Evolutionary conservation across 35 echinoderm and acorn worm species (phyloP), one percentile per base, ranked within the genome.

Genomic region (Apostichopus japonicus): DNA sequence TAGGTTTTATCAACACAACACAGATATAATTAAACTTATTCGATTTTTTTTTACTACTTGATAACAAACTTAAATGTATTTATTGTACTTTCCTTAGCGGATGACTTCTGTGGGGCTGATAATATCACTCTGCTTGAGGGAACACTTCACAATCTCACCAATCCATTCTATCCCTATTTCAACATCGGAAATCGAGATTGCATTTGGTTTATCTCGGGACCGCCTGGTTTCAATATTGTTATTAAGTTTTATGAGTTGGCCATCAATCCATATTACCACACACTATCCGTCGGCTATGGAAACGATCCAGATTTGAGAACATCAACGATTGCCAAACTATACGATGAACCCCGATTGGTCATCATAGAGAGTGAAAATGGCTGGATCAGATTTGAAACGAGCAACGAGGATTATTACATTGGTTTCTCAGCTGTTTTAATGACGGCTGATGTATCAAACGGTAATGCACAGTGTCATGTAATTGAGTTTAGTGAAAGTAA

Each of bases 351-450:
- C 3, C 80, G 55, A 83, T 2, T 55, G 53, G 80, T 83, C 8
- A 53, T 83, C 4, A 56, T 83, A 54, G 80, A 53, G 22, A 56
- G 6, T 83, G 10, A 83, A 16, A 21, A 55, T 55, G 80, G 25
- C 17, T 83, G 80, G 80, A 83, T 83, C 52, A 83, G 80, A 83
- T 54, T 83, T 22, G 80, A 83, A 15, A 83, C 80, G 25, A 27
- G 25, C 25, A 27, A 27, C 25, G 25, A 27, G 25, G 25, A 27
- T 0, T 27, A 27, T 27, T 27, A 27, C 25, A 27, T 27, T 27
- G 25, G 25, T 27, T 27, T 27, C 25, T 27, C 25, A 27, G 25
- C 25, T 33, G 21, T 27, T 27, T 27, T 27, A 27, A 27, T 27
- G 25, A 27, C 25, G 25, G 25, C 25, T 0, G 25, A 27, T 27